phyloP scores from a whole-genome alignment of 2,113 vertebrate species.

The Puma concolor region DNA sequence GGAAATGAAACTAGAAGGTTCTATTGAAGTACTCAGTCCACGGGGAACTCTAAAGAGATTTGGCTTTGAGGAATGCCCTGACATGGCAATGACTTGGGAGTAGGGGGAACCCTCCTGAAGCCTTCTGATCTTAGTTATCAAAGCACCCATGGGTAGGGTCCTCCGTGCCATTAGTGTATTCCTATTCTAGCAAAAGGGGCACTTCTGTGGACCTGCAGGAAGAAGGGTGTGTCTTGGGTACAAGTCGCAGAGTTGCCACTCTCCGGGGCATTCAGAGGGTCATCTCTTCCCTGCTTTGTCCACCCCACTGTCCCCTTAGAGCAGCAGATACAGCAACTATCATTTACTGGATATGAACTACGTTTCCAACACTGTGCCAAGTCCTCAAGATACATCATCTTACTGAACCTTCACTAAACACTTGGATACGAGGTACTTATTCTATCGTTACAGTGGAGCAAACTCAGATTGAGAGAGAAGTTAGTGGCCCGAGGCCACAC shows the following conservation, averaged over 20 bases:
- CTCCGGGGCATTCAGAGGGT: neutral
- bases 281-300: neutral
- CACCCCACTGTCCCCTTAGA: neutral
- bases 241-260: neutral
- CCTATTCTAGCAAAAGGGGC: neutral
- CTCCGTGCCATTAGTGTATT: neutral
- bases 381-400: neutral
- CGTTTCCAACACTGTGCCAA: neutral
- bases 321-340: neutral
- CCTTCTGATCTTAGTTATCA: neutral
- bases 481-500: neutral
- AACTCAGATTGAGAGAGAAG: neutral
- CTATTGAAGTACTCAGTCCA: neutral
- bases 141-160: neutral
- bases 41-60: neutral
- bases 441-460: neutral
- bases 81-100: neutral
- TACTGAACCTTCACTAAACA: neutral
- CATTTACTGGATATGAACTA: neutral
- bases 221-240: neutral
- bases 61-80: neutral
- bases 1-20: neutral
- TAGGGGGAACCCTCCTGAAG: neutral
- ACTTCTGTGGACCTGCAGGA: neutral
- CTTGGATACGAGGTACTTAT: neutral